Evolutionary conservation across 2,888 invertebrate species (phyloP).

Genomic region (Ditula angustiorana): DNA sequence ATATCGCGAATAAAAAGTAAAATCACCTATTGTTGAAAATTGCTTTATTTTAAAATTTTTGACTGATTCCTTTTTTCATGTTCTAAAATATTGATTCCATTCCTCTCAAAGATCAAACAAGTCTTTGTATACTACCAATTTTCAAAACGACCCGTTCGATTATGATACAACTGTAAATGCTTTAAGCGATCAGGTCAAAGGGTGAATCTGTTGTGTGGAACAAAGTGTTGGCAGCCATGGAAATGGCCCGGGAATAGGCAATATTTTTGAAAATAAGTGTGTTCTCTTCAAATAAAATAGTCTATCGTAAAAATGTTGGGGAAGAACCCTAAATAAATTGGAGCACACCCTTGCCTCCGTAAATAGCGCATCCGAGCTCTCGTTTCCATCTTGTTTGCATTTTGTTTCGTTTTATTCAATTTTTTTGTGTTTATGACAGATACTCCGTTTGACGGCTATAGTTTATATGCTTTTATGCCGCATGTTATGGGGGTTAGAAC

Average conservation of each 20-base stretch:
- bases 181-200: conserved; percentile 10
- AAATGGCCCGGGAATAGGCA: conserved; percentile 16
- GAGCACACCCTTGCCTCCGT: conserved; percentile 27
- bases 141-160: no score
- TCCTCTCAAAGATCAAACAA: no score
- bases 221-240: conserved; percentile 20
- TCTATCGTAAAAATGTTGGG: conserved; percentile 37
- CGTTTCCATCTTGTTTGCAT: conserved; percentile 26
- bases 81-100: no score
- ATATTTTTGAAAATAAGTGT: conserved; percentile 37
- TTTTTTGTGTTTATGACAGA: not conserved
- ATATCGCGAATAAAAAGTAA: no score
- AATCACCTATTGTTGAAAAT: no score
- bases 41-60: no score
- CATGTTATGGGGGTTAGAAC: no score
- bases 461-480: not conserved
- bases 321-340: conserved; percentile 28
- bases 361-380: conserved; percentile 17
- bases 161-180: no score
- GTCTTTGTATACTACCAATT: no score
- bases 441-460: not conserved
- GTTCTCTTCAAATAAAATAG: conserved; percentile 19
- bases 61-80: no score
- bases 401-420: conserved; percentile 26
- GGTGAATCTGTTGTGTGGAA: conserved; percentile 12